A percentile compares a stretch with the other conserved stretches of the same genome.
Conservation (phyloP, 2,888 invertebrate genomes). For the Kuschelorhynchus macadamiae region DNA sequence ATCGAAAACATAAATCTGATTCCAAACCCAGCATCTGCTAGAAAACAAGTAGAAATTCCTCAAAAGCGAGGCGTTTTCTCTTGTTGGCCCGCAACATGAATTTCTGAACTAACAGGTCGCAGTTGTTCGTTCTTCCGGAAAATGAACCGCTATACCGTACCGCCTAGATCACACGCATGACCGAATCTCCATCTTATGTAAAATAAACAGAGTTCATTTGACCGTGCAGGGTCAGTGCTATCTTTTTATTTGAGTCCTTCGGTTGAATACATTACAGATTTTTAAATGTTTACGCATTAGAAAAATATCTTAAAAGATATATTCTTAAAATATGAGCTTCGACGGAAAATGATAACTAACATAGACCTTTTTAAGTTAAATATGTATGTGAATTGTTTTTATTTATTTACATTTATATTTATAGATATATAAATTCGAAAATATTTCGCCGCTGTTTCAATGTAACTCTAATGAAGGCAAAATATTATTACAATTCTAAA, state of each 20-base stretch:
- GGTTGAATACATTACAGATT: background rate
- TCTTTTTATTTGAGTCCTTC: constrained; percentile 29
- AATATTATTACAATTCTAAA: too few species aligned
- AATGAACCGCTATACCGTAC: constrained; percentile 42
- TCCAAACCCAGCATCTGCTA: constrained; percentile 24
- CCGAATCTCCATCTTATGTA: constrained; percentile 43
- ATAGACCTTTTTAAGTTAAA: too few species aligned
- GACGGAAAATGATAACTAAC: too few species aligned
- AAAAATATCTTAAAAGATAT: too few species aligned
- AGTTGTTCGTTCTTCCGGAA: constrained; percentile 44
- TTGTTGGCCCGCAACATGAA: constrained; percentile 18
- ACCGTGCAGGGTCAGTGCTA: constrained; percentile 37
- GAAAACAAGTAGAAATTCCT: constrained; percentile 35
- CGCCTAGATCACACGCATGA: constrained; percentile 39
- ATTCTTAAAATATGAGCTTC: too few species aligned
- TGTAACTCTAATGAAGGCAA: too few species aligned
- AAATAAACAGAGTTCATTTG: constrained; percentile 47
- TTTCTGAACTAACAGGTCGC: constrained; percentile 42
- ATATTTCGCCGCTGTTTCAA: too few species aligned
- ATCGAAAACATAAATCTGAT: constrained; percentile 36
- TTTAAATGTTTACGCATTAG: too few species aligned
- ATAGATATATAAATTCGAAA: too few species aligned
- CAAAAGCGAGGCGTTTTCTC: constrained; percentile 39
- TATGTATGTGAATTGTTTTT: too few species aligned
- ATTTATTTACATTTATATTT: too few species aligned